Evolutionary conservation across 2,113 vertebrate genomes (phyloP).

Genomic region (Murina feae): DNA sequence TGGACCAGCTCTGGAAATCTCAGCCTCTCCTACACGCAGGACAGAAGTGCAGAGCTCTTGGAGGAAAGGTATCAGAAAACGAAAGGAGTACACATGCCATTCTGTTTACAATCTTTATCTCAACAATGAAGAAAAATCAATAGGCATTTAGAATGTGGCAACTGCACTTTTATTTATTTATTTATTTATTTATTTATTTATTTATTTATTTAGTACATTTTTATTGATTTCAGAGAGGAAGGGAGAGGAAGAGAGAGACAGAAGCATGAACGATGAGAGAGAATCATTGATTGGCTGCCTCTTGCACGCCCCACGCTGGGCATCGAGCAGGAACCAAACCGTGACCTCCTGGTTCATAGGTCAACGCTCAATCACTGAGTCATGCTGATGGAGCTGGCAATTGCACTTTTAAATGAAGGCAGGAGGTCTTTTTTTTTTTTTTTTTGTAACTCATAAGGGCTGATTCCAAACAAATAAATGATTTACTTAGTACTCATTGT

Average conservation of each 20-base stretch:
- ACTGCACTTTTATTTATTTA: background rate
- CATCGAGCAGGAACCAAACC: too few relatives aligned
- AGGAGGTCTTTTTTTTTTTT: background rate
- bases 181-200: too few relatives aligned
- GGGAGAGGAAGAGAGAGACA: too few relatives aligned
- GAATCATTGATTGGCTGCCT: too few relatives aligned
- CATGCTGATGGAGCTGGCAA: background rate
- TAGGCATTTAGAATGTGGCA: slow-evolving; percentile 17
- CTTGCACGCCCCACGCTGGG: too few relatives aligned
- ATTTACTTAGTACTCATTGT: background rate
- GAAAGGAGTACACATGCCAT: background rate
- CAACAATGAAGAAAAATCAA: slow-evolving; percentile 48
- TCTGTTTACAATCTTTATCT: slow-evolving; percentile 16
- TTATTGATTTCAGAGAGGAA: too few relatives aligned
- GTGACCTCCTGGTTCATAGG: too few relatives aligned
- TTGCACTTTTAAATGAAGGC: slow-evolving; percentile 1
- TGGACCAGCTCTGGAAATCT: background rate
- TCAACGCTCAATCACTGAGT: too few relatives aligned
- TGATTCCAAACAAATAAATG: slow-evolving; percentile 21
- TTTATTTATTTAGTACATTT: too few relatives aligned
- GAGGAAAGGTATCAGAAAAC: slow-evolving; percentile 32
- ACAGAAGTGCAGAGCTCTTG: background rate
- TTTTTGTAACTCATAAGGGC: background rate
- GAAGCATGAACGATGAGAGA: too few relatives aligned
- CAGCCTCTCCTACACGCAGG: background rate